These are phyloP conservation scores for Diadumene lineata DNA, from an alignment of 92 coral and sea anemone genomes.

Conservation along the genomic window DNA sequence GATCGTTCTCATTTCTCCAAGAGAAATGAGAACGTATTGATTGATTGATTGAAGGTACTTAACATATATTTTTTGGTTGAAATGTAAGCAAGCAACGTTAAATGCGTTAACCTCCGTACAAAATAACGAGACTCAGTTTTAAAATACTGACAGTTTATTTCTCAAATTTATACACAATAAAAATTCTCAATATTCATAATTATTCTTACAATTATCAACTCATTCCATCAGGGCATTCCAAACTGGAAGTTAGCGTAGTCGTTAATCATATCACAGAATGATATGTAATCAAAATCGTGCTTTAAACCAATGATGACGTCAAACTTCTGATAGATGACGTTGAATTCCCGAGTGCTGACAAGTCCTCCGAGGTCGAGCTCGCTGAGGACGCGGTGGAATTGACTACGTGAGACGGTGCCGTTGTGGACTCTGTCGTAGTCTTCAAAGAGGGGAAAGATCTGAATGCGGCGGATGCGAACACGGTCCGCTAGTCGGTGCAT, in stretches of 20 bases:
- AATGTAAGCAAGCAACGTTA: background rate
- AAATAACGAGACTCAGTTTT: background rate
- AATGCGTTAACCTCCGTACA: no score
- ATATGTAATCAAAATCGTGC: slow-evolving; percentile 95
- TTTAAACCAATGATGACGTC: slow-evolving; percentile 93
- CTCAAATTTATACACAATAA: background rate
- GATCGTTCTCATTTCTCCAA: background rate
- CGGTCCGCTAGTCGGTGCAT: slow-evolving; percentile 99
- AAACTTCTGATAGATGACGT: slow-evolving; percentile 82
- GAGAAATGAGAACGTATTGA: background rate
- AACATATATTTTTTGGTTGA: no score
- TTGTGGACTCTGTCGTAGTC: slow-evolving; percentile 99
- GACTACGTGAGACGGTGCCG: slow-evolving; percentile 95
- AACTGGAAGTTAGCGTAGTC: slow-evolving; percentile 89
- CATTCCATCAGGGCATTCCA: slow-evolving; percentile 92
- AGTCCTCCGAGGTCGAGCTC: slow-evolving; percentile 96
- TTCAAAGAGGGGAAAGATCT: slow-evolving; percentile 98
- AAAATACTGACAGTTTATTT: background rate
- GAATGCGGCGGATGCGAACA: slow-evolving; percentile 94
- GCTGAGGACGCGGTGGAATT: slow-evolving; percentile 96
- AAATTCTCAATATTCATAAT: background rate
- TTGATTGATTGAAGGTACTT: no score
- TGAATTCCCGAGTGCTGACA: slow-evolving; percentile 88
- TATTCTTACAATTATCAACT: background rate
- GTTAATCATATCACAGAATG: slow-evolving; percentile 89